Evolutionary conservation across 2,888 invertebrate genomes (phyloP).

Genomic region (Callosobruchus maculatus): DNA sequence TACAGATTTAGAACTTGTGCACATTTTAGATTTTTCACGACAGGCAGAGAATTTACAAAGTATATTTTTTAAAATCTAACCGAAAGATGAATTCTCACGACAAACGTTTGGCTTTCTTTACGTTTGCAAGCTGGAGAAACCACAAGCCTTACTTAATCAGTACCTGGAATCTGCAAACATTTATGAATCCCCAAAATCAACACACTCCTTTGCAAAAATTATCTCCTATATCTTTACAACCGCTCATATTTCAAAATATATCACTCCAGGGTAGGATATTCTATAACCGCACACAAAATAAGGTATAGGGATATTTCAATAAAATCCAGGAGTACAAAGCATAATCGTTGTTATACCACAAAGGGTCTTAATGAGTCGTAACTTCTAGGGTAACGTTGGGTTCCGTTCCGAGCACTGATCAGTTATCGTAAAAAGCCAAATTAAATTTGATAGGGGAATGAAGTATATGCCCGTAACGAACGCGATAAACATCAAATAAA

Average conservation of each 20-base stretch:
- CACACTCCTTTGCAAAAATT: neutral
- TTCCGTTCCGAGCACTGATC: neutral
- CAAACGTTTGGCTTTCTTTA: neutral
- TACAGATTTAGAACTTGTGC: no score
- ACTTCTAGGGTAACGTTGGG: neutral
- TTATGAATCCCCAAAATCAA: neutral
- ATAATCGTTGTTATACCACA: neutral
- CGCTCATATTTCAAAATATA: neutral
- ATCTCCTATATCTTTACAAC: neutral
- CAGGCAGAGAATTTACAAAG: no score
- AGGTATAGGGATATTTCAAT: neutral
- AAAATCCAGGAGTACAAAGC: neutral
- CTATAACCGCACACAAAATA: neutral
- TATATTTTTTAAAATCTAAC: neutral
- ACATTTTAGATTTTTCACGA: no score
- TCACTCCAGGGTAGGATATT: no score
- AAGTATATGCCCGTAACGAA: neutral
- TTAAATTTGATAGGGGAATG: neutral
- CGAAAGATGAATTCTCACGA: neutral
- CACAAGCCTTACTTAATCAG: neutral
- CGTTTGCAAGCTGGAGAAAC: neutral
- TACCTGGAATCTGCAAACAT: neutral
- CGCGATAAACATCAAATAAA: slow-evolving; percentile 24
- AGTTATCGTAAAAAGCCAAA: neutral
- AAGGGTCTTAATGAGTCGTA: neutral